Evolutionary conservation across 2,113 vertebrate species (phyloP).

Genomic region (Syrmaticus mikado): DNA sequence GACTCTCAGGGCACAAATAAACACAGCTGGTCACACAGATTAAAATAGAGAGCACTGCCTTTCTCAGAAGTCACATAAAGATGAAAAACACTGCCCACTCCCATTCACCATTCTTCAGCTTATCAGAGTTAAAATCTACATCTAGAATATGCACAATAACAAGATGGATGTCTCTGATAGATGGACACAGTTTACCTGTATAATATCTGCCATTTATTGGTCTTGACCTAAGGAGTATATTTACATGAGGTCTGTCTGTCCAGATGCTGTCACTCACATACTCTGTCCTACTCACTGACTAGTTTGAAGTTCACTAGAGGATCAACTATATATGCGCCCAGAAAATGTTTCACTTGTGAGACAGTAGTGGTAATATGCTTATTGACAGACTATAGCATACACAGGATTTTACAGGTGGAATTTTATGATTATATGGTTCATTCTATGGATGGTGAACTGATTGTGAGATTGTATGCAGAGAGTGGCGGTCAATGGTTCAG

Average conservation of each 20-base stretch:
- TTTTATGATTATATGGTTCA: too few relatives aligned
- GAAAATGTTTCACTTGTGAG: background rate
- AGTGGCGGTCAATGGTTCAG: too few relatives aligned
- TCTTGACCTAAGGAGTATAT: accelerated
- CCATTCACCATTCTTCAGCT: background rate
- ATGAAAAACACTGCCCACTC: background rate
- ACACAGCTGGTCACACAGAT: constrained; percentile 19
- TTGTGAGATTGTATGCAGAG: too few relatives aligned
- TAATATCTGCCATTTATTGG: background rate
- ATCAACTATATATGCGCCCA: background rate
- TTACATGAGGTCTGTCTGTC: background rate
- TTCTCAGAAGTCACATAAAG: background rate
- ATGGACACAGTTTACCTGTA: background rate
- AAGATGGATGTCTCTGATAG: background rate
- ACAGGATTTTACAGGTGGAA: too few relatives aligned
- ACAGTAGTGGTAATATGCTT: background rate
- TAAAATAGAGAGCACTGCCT: background rate
- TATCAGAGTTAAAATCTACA: background rate
- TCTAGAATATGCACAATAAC: background rate
- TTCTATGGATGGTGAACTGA: too few relatives aligned
- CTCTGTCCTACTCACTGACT: background rate
- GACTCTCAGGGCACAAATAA: background rate
- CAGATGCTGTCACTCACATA: accelerated
- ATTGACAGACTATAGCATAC: background rate
- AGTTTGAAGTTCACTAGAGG: background rate